Conservation (phyloP, 2,797 vertebrate genomes). For the Rhinogobio ventralis region DNA sequence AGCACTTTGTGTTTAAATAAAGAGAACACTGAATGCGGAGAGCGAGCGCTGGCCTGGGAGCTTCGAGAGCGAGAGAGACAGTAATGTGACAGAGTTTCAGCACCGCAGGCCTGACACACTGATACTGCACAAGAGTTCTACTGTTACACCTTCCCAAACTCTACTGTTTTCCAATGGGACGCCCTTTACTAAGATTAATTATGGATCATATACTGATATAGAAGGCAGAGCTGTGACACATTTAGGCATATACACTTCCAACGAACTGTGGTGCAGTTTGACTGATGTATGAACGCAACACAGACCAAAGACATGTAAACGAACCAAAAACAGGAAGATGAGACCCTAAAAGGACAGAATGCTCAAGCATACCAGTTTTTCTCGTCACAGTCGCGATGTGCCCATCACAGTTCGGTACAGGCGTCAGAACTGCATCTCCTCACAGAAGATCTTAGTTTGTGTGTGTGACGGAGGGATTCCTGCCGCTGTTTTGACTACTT, state of each 20-base stretch:
- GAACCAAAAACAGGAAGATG: too few species aligned
- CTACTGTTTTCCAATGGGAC: slow-evolving; percentile 66
- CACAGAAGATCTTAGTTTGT: too few species aligned
- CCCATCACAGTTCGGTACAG: too few species aligned
- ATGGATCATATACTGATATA: slow-evolving; percentile 62
- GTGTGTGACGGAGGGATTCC: too few species aligned
- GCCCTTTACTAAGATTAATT: slow-evolving; percentile 67
- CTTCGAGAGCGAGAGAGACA: slow-evolving; percentile 50
- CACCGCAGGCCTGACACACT: slow-evolving; percentile 64
- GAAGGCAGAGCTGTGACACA: slow-evolving; percentile 16
- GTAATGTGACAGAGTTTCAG: slow-evolving; percentile 77
- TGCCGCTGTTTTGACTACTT: too few species aligned
- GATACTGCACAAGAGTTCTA: slow-evolving; percentile 66
- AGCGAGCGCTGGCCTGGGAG: slow-evolving; percentile 38
- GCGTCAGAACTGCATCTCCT: too few species aligned
- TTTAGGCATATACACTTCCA: neutral
- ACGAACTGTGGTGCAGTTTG: too few species aligned
- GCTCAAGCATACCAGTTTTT: too few species aligned
- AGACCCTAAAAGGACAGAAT: too few species aligned
- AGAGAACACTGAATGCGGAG: slow-evolving; percentile 27
- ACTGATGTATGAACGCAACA: too few species aligned
- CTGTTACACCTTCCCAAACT: slow-evolving; percentile 36
- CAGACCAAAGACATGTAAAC: too few species aligned
- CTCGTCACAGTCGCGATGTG: too few species aligned
- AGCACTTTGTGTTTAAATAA: slow-evolving; percentile 48